Evolutionary conservation across 2,113 vertebrate species (phyloP).

Genomic region (Poecilia latipinna): DNA sequence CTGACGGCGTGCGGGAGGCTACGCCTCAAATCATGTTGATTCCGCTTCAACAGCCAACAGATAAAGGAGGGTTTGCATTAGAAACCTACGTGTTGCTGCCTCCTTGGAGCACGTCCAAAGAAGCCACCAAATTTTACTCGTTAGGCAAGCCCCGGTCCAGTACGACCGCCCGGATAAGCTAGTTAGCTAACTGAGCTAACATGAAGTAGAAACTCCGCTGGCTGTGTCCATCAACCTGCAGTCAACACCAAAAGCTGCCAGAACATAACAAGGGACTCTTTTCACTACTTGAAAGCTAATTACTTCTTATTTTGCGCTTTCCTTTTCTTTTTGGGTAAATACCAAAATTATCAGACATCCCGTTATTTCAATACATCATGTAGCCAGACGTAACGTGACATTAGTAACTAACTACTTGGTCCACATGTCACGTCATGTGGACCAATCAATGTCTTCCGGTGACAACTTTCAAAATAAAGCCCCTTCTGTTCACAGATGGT

Average conservation of each 20-base stretch:
- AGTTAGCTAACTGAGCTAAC: slow-evolving; percentile 33
- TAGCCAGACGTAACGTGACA: neutral
- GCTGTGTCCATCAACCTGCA: neutral
- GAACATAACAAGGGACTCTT: neutral
- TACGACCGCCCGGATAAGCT: slow-evolving; percentile 7
- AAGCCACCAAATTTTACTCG: neutral
- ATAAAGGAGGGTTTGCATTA: neutral
- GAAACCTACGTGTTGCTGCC: neutral
- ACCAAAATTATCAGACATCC: neutral
- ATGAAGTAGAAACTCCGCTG: slow-evolving; percentile 24
- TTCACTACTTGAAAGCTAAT: neutral
- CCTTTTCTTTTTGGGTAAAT: neutral
- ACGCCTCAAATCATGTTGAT: slow-evolving; percentile 59
- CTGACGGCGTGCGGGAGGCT: slow-evolving; percentile 46
- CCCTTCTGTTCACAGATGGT: neutral
- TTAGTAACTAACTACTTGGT: too few species aligned
- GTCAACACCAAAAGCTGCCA: neutral
- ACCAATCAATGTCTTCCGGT: slow-evolving; percentile 24
- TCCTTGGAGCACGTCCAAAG: neutral
- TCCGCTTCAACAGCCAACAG: slow-evolving; percentile 33
- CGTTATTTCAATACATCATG: neutral
- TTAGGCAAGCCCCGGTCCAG: neutral
- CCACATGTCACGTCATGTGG: neutral
- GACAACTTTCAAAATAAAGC: slow-evolving; percentile 45
- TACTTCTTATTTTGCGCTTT: neutral